These are phyloP conservation scores for Cynopterus sphinx DNA, from an alignment of 2,797 vertebrate genomes.

Conservation along the genomic window DNA sequence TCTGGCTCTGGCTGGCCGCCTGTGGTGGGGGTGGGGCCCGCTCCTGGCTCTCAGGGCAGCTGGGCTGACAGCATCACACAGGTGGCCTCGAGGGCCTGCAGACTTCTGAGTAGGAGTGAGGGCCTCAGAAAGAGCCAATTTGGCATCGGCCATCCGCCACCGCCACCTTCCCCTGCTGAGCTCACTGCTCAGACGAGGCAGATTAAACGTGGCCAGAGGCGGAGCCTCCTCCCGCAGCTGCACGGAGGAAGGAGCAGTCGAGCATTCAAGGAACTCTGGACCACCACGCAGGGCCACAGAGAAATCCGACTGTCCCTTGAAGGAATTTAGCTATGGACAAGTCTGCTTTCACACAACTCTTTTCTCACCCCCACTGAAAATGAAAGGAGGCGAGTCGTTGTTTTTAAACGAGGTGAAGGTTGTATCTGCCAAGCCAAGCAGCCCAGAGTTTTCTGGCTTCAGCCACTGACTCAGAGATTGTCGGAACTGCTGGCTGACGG, in stretches of 20 bases:
- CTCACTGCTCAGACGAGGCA: constrained; percentile 64
- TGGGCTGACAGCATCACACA: not conserved
- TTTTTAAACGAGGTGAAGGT: not conserved
- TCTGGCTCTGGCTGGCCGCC: constrained; percentile 25
- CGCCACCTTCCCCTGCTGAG: constrained; percentile 40
- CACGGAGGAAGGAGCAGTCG: not conserved
- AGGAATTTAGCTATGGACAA: not conserved
- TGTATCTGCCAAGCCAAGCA: not conserved
- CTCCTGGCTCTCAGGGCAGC: not conserved
- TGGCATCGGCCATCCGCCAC: not conserved
- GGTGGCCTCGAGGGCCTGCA: not conserved
- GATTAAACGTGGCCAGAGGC: constrained; percentile 16
- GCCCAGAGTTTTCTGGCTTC: constrained; percentile 17
- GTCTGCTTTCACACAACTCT: not conserved
- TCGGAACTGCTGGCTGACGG: not conserved
- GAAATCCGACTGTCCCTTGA: not conserved
- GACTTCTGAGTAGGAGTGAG: not conserved
- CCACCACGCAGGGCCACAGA: not conserved
- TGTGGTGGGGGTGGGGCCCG: not conserved
- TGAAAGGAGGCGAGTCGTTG: not conserved
- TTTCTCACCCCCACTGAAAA: not conserved
- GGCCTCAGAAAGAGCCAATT: constrained; percentile 5
- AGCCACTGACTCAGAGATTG: not conserved
- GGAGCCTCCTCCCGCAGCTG: not conserved
- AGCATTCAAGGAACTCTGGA: not conserved